phyloP scores from a whole-genome alignment of 2,888 invertebrate genomes.

The Petrophora chlorosata region DNA sequence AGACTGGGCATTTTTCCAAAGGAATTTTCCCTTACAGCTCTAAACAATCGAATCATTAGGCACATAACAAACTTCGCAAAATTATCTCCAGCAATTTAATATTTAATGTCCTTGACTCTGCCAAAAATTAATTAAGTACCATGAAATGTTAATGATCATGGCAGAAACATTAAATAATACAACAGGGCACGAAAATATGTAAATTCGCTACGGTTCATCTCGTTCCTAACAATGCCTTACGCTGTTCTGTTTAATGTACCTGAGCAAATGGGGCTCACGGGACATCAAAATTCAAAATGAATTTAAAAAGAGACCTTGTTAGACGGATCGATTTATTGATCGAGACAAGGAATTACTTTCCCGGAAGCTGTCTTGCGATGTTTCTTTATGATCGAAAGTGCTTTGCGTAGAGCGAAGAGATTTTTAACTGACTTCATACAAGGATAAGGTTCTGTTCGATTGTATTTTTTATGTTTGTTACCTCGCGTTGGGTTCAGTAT shows the following conservation, averaged over 20 bases:
- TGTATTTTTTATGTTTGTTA: too few species aligned
- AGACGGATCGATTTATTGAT: too few species aligned
- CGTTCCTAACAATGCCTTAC: constrained; percentile 11
- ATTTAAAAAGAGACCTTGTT: too few species aligned
- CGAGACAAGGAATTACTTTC: too few species aligned
- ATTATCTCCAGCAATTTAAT: constrained; percentile 16
- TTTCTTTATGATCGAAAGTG: too few species aligned
- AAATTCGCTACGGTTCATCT: constrained; percentile 24
- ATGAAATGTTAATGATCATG: constrained; percentile 26
- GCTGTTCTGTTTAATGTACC: constrained; percentile 10
- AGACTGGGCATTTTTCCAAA: constrained; percentile 18
- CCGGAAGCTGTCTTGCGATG: too few species aligned
- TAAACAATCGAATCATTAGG: constrained; percentile 11
- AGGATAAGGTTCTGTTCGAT: too few species aligned
- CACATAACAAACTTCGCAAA: constrained; percentile 8
- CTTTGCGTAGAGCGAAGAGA: too few species aligned
- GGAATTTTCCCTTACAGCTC: constrained; percentile 7
- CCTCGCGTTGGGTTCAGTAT: too few species aligned
- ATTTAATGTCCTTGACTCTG: constrained; percentile 21
- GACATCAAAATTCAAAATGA: too few species aligned
- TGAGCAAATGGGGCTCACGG: background rate
- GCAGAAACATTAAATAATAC: constrained; percentile 26
- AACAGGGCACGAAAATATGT: constrained; percentile 27
- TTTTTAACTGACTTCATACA: too few species aligned
- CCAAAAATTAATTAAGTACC: constrained; percentile 27